Percentiles rank a stretch among this genome's conserved stretches.
Evolutionary conservation across 1,140 invertebrate genomes (phyloP).

Genomic region (Xylocopa sonorina): DNA sequence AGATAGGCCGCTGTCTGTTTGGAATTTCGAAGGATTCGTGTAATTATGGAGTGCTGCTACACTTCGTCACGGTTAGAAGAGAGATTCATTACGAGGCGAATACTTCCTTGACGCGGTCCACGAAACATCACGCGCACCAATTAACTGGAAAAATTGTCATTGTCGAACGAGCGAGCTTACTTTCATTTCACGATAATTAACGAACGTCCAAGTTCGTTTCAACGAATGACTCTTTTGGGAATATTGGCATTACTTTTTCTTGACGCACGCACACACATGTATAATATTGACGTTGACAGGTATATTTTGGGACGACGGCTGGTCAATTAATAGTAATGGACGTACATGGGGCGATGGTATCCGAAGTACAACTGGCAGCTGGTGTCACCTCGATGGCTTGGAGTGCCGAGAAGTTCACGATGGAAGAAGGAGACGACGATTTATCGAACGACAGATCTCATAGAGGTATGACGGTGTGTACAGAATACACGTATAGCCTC

Average conservation of each 20-base stretch:
- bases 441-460: constrained; percentile 80
- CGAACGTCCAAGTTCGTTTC: too few species aligned
- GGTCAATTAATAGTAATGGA: constrained; percentile 98
- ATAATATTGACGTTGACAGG: constrained; percentile 80
- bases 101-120: constrained; percentile 3
- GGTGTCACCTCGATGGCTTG: constrained; percentile 95
- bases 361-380: constrained; percentile 93
- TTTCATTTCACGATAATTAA: too few species aligned
- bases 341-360: constrained; percentile 96
- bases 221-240: too few species aligned
- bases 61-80: constrained; percentile 34
- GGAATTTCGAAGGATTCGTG: constrained; percentile 8
- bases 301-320: constrained; percentile 96
- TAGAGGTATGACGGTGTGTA: constrained; percentile 56
- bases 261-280: too few species aligned
- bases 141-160: neutral
- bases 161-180: neutral
- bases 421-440: constrained; percentile 95
- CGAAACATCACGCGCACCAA: neutral
- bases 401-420: constrained; percentile 99
- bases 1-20: constrained; percentile 22
- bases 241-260: too few species aligned
- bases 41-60: constrained; percentile 33
- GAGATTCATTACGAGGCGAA: constrained; percentile 16
- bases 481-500: too few species aligned